Conservation (phyloP, 30 jellyfish, hydroid and myxozoan genomes). For the Hydractinia echinata region DNA sequence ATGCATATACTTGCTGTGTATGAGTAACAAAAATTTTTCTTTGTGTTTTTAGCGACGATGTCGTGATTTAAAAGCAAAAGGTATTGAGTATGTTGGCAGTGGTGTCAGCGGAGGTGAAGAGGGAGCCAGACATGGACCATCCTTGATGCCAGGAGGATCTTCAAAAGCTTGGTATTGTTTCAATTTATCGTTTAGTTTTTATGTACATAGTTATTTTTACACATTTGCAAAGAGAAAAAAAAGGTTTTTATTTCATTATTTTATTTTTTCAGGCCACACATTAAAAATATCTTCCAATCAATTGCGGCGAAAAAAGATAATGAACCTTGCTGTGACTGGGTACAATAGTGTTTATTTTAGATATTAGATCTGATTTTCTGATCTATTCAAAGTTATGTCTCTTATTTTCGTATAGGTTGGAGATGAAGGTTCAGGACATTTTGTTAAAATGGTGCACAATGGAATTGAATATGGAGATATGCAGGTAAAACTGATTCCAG, state of each 20-base stretch:
- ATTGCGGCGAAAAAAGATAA: constrained; percentile 76
- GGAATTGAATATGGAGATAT: constrained; percentile 99
- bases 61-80: constrained; percentile 64
- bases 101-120: constrained; percentile 99
- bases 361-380: neutral
- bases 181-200: neutral
- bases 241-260: neutral
- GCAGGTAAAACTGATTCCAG: constrained; percentile 57
- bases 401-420: constrained; percentile 70
- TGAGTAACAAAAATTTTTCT: neutral
- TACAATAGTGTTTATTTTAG: constrained; percentile 12
- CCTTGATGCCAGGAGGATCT: constrained; percentile 99
- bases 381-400: neutral
- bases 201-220: neutral
- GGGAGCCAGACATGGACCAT: constrained; percentile 99
- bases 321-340: constrained; percentile 99
- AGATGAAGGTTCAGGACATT: constrained; percentile 99
- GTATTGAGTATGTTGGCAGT: constrained; percentile 81
- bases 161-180: constrained; percentile 92
- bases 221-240: neutral
- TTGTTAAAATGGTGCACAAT: constrained; percentile 99
- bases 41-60: constrained; percentile 62
- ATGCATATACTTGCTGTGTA: too few species aligned
- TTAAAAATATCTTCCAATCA: constrained; percentile 77
- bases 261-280: constrained; percentile 69